Evolutionary conservation across 2,888 invertebrate species (phyloP).

Genomic region (Rotaria socialis): DNA sequence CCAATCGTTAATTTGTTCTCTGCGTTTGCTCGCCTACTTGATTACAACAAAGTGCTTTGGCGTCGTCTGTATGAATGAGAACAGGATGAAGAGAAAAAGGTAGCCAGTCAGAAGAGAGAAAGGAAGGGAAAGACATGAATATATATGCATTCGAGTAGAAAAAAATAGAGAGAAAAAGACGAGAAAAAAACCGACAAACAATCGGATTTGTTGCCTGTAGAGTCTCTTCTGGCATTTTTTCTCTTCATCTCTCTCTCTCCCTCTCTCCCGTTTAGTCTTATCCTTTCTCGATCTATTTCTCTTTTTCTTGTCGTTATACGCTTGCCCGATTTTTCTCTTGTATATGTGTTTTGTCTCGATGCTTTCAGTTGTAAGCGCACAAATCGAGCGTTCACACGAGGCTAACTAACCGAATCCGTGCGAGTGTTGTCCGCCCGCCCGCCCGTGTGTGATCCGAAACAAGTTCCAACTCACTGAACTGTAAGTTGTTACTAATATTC

Average conservation of each 20-base stretch:
- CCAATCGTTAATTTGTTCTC: slow-evolving; percentile 29
- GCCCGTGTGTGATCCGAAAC: slow-evolving; percentile 31
- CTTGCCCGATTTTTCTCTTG: slow-evolving; percentile 27
- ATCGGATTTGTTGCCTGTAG: slow-evolving; percentile 19
- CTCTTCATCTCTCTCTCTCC: slow-evolving; percentile 8
- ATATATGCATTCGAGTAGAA: not conserved
- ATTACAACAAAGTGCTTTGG: not conserved
- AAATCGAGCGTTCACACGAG: slow-evolving; percentile 7
- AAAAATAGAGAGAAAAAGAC: not conserved
- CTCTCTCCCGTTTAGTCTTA: not conserved
- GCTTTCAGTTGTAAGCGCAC: slow-evolving; percentile 28
- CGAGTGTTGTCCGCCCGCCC: slow-evolving; percentile 26
- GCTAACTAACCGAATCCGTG: slow-evolving; percentile 32
- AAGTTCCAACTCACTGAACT: slow-evolving; percentile 36
- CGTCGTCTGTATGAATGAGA: slow-evolving; percentile 5
- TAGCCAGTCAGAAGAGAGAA: not conserved
- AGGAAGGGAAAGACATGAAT: not conserved
- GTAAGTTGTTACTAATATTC: slow-evolving; percentile 35
- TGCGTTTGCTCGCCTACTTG: slow-evolving; percentile 24
- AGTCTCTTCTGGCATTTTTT: not conserved
- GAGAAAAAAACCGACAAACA: slow-evolving; percentile 31
- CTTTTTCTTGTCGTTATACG: slow-evolving; percentile 31
- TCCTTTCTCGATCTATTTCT: slow-evolving; percentile 31
- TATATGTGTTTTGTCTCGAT: slow-evolving; percentile 31
- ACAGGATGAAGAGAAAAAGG: slow-evolving; percentile 27